Conservation (phyloP, 1,140 invertebrate genomes). For the Nymphalis io region DNA sequence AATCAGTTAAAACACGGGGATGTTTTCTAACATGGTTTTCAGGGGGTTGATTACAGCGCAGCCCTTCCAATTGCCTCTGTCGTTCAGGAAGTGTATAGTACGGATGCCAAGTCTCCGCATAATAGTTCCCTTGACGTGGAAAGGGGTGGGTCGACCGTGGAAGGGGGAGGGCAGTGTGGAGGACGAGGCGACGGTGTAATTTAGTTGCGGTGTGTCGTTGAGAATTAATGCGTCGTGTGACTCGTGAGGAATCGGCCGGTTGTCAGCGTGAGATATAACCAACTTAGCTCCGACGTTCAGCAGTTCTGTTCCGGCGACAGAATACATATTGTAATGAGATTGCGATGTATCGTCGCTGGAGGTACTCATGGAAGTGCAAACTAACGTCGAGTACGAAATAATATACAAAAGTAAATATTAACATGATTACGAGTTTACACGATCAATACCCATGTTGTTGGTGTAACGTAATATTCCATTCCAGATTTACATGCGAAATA, state of each 20-base stretch:
- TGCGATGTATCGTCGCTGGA: not conserved
- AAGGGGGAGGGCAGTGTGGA: conserved; percentile 17
- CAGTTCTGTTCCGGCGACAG: conserved; percentile 4
- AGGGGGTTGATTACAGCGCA: conserved; percentile 33
- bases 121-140: conserved; percentile 42
- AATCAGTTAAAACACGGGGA: not conserved
- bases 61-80: conserved; percentile 30
- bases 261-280: conserved; percentile 24
- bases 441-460: too few species aligned
- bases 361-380: not conserved
- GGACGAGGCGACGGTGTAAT: conserved; percentile 39
- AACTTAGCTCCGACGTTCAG: conserved; percentile 1
- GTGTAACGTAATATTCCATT: too few species aligned
- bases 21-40: conserved; percentile 19
- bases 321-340: conserved; percentile 23
- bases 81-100: conserved; percentile 30
- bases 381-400: too few species aligned
- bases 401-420: too few species aligned
- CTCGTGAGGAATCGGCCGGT: conserved; percentile 18
- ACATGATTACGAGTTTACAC: too few species aligned
- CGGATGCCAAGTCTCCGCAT: conserved; percentile 40
- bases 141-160: conserved; percentile 13
- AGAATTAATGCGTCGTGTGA: conserved; percentile 51
- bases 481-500: too few species aligned
- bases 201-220: conserved; percentile 52